A percentile compares a stretch with the other conserved stretches of the same genome.
Conservation (phyloP, 1,140 invertebrate genomes). For the Bombus difficillimus region DNA sequence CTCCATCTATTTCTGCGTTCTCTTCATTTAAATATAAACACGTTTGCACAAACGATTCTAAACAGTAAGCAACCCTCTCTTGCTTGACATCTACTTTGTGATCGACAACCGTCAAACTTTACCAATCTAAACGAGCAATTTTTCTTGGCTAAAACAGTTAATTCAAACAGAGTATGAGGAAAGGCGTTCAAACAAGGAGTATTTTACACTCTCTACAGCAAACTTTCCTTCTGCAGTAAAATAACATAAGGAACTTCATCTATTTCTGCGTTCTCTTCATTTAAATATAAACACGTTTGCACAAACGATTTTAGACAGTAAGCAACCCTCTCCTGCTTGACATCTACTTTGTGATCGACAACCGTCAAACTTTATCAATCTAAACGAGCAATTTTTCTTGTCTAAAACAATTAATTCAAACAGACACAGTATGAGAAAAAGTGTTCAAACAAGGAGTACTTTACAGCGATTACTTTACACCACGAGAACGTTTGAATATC, state of each 20-base stretch:
- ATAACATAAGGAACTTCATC: background rate
- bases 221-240: background rate
- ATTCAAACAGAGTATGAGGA: background rate
- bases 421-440: rapidly evolving
- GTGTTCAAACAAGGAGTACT: background rate
- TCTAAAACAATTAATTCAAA: background rate
- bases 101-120: background rate
- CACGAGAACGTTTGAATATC: background rate
- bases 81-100: no score
- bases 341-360: no score
- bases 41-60: no score
- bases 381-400: background rate
- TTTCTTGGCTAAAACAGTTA: background rate
- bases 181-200: no score
- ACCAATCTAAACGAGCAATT: background rate
- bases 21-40: no score
- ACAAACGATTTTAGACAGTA: no score
- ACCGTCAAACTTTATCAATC: background rate
- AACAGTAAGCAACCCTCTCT: no score
- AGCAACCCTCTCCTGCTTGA: background rate
- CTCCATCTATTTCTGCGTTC: background rate
- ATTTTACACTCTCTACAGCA: background rate
- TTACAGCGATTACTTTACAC: no score
- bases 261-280: background rate
- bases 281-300: no score